These are phyloP conservation scores for Drosophila asahinai DNA, from an alignment of 1,140 invertebrate species.

Conservation along the genomic window DNA sequence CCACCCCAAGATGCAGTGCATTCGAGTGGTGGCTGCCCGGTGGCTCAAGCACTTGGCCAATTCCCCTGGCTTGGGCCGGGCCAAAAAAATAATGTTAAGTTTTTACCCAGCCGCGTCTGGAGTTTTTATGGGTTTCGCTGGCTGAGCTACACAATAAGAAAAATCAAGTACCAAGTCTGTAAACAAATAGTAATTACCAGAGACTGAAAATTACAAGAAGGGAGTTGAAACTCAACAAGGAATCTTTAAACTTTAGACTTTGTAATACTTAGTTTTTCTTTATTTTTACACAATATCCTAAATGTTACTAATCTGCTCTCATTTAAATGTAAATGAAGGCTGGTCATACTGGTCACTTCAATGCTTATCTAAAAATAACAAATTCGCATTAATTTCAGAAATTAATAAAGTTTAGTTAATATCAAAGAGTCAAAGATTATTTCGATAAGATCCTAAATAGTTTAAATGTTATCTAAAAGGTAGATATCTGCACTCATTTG, in stretches of 20 bases:
- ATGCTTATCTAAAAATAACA: too few relatives aligned
- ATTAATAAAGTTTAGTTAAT: too few relatives aligned
- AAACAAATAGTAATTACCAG: background rate
- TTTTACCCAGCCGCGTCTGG: slow-evolving; percentile 30
- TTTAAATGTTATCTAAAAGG: too few relatives aligned
- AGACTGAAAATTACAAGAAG: background rate
- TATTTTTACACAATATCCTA: background rate
- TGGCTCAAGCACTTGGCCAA: slow-evolving; percentile 70
- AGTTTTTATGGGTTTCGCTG: slow-evolving; percentile 51
- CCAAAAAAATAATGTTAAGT: slow-evolving; percentile 33
- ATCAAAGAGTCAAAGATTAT: too few relatives aligned
- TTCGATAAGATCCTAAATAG: too few relatives aligned
- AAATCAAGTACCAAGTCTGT: background rate
- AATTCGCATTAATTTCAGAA: too few relatives aligned
- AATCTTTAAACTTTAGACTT: background rate
- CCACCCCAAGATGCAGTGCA: slow-evolving; percentile 68
- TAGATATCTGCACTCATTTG: too few relatives aligned
- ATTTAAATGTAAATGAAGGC: background rate
- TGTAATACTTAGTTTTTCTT: too few relatives aligned
- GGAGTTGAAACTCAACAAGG: background rate
- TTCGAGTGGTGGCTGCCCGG: slow-evolving; percentile 54
- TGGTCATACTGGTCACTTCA: too few relatives aligned
- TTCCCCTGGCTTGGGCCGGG: slow-evolving; percentile 54
- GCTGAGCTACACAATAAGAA: slow-evolving; percentile 13
- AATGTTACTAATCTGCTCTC: background rate